Conservation (phyloP, 2,113 vertebrate genomes). For the Ictidomys tridecemlineatus region DNA sequence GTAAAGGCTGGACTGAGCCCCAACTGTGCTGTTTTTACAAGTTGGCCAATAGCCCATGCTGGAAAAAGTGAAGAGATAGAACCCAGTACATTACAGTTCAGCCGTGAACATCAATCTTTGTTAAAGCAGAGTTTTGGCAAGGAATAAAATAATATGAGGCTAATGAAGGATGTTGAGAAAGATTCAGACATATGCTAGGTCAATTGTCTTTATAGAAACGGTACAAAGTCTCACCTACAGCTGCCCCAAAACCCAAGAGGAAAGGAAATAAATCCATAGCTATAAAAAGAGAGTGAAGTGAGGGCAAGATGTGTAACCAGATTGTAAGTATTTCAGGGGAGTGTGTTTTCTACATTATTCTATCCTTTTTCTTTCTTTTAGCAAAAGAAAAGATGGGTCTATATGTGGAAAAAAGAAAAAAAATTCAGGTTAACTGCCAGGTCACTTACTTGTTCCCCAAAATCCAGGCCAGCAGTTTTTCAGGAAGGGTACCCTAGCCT, state of each 20-base stretch:
- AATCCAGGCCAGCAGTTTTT: background rate
- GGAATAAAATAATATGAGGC: slow-evolving; percentile 51
- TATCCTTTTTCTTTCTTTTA: slow-evolving; percentile 13
- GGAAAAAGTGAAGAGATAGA: slow-evolving; percentile 60
- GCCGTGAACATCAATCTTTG: slow-evolving; percentile 61
- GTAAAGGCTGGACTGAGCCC: slow-evolving; percentile 11
- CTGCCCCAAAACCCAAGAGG: slow-evolving; percentile 47
- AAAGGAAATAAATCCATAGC: slow-evolving; percentile 61
- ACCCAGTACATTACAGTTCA: slow-evolving; percentile 57
- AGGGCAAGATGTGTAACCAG: slow-evolving; percentile 37
- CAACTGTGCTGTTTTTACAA: slow-evolving; percentile 63
- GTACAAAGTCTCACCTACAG: slow-evolving; percentile 48
- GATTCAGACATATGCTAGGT: slow-evolving; percentile 58
- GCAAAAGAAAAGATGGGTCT: slow-evolving; percentile 19
- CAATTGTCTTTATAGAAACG: slow-evolving; percentile 52
- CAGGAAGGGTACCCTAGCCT: background rate
- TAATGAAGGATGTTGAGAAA: slow-evolving; percentile 64
- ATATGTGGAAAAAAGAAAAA: background rate
- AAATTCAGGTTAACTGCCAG: slow-evolving; percentile 32
- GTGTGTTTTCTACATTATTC: slow-evolving; percentile 45
- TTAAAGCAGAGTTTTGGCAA: slow-evolving; percentile 53
- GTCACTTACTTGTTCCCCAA: slow-evolving; percentile 51
- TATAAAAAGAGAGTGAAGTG: slow-evolving; percentile 57
- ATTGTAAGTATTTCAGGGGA: slow-evolving; percentile 35
- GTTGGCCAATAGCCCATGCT: background rate